Evolutionary conservation across 35 echinoderm and acorn worm genomes (phyloP).

Genomic region (Chiridota heheva): DNA sequence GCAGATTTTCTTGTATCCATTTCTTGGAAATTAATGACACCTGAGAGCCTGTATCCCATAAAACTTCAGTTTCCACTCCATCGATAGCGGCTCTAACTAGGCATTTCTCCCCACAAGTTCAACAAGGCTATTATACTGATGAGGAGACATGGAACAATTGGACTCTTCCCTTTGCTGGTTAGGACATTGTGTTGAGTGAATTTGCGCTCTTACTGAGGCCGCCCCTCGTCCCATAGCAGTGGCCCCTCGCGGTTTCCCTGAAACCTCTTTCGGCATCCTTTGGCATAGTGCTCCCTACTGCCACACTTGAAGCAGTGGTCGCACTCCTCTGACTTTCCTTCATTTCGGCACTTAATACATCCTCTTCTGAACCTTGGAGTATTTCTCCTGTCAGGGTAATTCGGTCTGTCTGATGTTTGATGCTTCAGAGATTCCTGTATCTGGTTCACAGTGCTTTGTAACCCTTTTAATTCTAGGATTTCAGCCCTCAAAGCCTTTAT

Average conservation of each 20-base stretch:
- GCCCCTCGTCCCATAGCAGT: slow-evolving; percentile 6
- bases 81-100: neutral
- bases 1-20: neutral
- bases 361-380: no score
- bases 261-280: slow-evolving; percentile 1
- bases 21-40: no score
- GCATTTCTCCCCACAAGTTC: neutral
- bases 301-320: slow-evolving; percentile 66
- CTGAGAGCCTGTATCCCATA: no score
- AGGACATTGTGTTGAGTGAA: neutral
- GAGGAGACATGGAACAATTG: no score
- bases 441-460: no score
- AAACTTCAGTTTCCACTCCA: no score
- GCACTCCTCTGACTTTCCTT: slow-evolving; percentile 14
- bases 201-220: slow-evolving; percentile 16
- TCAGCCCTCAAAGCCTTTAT: no score
- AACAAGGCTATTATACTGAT: no score
- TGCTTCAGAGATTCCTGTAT: no score
- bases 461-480: no score
- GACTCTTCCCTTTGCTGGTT: neutral
- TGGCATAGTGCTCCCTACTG: slow-evolving; percentile 44
- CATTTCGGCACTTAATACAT: slow-evolving; percentile 14
- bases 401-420: no score
- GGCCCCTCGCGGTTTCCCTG: slow-evolving; percentile 51
- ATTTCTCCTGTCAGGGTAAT: no score